These are phyloP conservation scores for Epizoanthus ramosus DNA, from an alignment of 92 coral and sea anemone genomes.

Conservation along the genomic window DNA sequence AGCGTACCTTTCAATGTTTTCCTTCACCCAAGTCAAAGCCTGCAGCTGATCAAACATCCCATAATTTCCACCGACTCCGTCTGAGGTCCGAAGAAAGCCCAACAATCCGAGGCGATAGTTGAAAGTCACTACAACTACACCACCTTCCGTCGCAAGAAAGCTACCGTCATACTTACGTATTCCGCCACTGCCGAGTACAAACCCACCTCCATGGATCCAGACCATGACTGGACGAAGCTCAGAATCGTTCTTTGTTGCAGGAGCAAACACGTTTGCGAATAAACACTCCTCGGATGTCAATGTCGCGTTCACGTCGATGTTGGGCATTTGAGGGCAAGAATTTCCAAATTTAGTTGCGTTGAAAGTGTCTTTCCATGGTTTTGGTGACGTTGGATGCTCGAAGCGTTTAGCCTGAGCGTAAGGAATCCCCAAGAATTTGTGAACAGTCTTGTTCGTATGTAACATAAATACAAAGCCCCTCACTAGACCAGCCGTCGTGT, in stretches of 20 bases:
- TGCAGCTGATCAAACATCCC: slow-evolving; percentile 32
- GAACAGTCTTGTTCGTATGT: background rate
- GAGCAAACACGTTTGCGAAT: slow-evolving; percentile 6
- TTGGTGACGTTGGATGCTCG: background rate
- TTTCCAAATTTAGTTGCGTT: slow-evolving; percentile 23
- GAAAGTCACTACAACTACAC: slow-evolving; percentile 20
- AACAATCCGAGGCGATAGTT: slow-evolving; percentile 19
- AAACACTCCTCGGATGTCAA: slow-evolving; percentile 14
- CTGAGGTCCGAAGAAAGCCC: slow-evolving; percentile 4
- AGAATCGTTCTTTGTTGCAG: background rate
- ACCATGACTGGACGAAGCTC: slow-evolving; percentile 14
- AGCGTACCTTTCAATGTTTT: slow-evolving; percentile 24
- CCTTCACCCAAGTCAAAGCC: slow-evolving; percentile 28
- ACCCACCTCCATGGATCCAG: slow-evolving; percentile 43
- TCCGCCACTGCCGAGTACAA: slow-evolving; percentile 23
- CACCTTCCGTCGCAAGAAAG: slow-evolving; percentile 19
- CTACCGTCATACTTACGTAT: slow-evolving; percentile 27
- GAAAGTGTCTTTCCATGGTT: slow-evolving; percentile 14
- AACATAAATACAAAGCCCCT: background rate
- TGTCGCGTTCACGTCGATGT: slow-evolving; percentile 10
- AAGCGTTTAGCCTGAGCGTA: slow-evolving; percentile 18
- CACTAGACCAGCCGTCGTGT: slow-evolving; percentile 2
- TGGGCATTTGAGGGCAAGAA: slow-evolving; percentile 19
- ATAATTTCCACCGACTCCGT: slow-evolving; percentile 10
- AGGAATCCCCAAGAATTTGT: slow-evolving; percentile 25